Evolutionary conservation across 2,888 invertebrate genomes (phyloP), one percentile per base, ranked within the genome.

Genomic region (Melipona beecheii): DNA sequence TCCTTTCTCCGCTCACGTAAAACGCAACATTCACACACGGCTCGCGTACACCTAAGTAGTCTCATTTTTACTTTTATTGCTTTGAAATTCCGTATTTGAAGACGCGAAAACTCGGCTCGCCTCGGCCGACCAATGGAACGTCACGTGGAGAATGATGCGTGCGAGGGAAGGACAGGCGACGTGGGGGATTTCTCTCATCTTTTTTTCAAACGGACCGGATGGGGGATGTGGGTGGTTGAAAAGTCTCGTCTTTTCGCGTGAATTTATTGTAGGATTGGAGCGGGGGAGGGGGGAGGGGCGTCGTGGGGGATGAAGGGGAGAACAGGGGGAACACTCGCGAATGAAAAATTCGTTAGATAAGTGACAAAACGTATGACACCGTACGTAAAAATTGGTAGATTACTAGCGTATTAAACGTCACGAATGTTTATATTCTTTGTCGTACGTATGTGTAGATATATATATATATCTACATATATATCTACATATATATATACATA

Each of bases 51-150:
- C 81, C 90, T 91, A 90, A 92, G 80, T 92, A 92, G 88, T 87
- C 90, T 93, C 90, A 91, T 81, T 43, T 73, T 80, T 80, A 91
- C 91, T 91, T 91, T 93, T 94, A 94, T 94, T 93, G 94, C 93
- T 94, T 94, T 93, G 90, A 93, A 93, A 94, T 94, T 94, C 92
- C 93, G 91, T 93, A 93, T 93, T 43, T 82, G 86, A 88, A 89
- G 90, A 89, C 88, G 89, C 85, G 71, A 76, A 27, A 76, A 4
- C 15, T n/a, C 78, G 82, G 84, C 78, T 76, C 69, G 69, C 24
- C 78, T 76, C 75, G 75, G 83, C 86, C 87, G 79, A 76, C 75
- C 17, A 83, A 80, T 68, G 78, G 87, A 85, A 87, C 75, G 81
- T 77, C 73, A 62, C 50, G 56, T 85, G 68, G 74, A 88, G 83